phyloP scores from a whole-genome alignment of 2,888 invertebrate genomes.

The Lacanobia wlatinum region DNA sequence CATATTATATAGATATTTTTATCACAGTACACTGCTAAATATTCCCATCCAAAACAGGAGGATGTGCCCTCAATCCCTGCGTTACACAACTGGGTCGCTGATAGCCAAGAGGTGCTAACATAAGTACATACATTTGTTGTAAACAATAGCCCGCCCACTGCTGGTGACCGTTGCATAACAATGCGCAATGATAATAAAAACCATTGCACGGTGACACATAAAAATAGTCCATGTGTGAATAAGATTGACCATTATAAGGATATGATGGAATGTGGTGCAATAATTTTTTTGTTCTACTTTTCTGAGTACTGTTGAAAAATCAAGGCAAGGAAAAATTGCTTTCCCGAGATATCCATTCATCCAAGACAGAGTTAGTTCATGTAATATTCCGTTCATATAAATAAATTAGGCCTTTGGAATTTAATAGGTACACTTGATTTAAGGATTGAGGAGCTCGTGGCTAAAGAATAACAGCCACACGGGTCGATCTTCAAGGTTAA shows the following conservation, averaged over 20 bases:
- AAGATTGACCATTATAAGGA: conserved; percentile 4
- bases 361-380: too few relatives aligned
- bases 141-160: conserved; percentile 48
- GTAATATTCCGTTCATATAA: too few relatives aligned
- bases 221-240: conserved; percentile 25
- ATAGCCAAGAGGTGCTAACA: conserved; percentile 7
- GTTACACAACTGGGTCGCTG: conserved; percentile 29
- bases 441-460: too few relatives aligned
- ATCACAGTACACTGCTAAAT: conserved; percentile 19
- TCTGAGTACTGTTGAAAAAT: neutral
- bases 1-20: neutral
- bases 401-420: too few relatives aligned
- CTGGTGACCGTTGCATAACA: conserved; percentile 41
- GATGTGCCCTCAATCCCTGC: conserved; percentile 30
- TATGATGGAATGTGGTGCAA: conserved; percentile 23
- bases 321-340: too few relatives aligned
- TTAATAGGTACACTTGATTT: too few relatives aligned
- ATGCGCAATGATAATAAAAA: conserved; percentile 53
- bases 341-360: too few relatives aligned
- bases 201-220: conserved; percentile 35
- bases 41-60: neutral
- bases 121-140: conserved; percentile 31
- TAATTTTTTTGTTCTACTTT: conserved; percentile 31
- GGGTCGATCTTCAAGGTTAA: too few relatives aligned
- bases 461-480: too few relatives aligned